These are phyloP conservation scores for Drosophila bipectinata DNA, from an alignment of 1,140 invertebrate species.

Conservation along the genomic window DNA sequence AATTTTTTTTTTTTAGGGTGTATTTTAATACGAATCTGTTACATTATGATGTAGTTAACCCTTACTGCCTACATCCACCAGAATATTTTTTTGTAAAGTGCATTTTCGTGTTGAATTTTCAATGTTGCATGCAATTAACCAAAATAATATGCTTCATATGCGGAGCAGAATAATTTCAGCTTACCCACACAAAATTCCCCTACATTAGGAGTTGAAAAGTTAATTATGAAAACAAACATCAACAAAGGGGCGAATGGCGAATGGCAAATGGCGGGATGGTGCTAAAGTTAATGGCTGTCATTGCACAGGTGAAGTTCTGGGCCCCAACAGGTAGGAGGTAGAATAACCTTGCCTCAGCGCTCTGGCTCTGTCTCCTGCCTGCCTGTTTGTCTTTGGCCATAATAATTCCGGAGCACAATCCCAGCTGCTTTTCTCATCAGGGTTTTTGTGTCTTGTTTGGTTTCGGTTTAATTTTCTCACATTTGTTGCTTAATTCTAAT, in stretches of 20 bases:
- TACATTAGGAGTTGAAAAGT: conserved; percentile 57
- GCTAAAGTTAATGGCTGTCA: conserved; percentile 35
- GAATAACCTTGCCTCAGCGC: conserved; percentile 11
- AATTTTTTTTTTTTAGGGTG: background rate
- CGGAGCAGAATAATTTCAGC: conserved; percentile 16
- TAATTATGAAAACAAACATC: conserved; percentile 66
- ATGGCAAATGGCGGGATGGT: conserved; percentile 1
- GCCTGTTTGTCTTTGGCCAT: conserved; percentile 35
- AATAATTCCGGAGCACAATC: conserved; percentile 21
- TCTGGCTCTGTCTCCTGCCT: too few species aligned
- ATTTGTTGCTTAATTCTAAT: conserved; percentile 56
- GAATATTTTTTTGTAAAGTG: conserved; percentile 48
- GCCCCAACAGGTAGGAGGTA: conserved; percentile 36
- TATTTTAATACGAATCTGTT: background rate
- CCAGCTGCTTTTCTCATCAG: conserved; percentile 21
- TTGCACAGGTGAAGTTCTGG: conserved; percentile 14
- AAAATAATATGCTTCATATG: conserved; percentile 43
- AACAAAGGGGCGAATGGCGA: conserved; percentile 1
- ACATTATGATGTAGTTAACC: background rate
- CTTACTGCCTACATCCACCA: background rate
- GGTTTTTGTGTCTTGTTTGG: conserved; percentile 51
- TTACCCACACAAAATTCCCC: conserved; percentile 19
- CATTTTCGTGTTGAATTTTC: conserved; percentile 56
- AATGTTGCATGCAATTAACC: conserved; percentile 57
- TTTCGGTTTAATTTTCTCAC: conserved; percentile 53